Conservation (phyloP, 2,888 invertebrate genomes). For the Gastrophysa polygoni region DNA sequence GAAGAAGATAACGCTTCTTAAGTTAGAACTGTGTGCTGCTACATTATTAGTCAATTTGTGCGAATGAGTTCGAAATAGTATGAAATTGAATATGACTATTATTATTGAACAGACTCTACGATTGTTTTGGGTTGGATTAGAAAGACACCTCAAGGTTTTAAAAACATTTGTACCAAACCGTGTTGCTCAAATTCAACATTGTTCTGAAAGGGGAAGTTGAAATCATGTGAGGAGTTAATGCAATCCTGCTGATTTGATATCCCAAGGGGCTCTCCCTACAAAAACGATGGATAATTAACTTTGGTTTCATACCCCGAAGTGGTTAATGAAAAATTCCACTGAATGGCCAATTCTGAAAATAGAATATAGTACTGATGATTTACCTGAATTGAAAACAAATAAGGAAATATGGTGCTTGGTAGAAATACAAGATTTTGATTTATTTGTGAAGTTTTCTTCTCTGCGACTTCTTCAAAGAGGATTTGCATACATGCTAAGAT, state of each 20-base stretch:
- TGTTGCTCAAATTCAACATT: slow-evolving; percentile 1
- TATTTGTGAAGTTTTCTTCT: too few species aligned
- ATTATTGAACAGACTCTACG: slow-evolving; percentile 20
- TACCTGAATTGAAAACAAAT: too few species aligned
- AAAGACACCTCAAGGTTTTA: background rate
- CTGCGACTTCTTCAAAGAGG: too few species aligned
- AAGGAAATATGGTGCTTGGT: too few species aligned
- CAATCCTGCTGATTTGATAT: slow-evolving; percentile 15
- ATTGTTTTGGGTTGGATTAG: slow-evolving; percentile 21
- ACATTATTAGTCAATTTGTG: slow-evolving; percentile 8
- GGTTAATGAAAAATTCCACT: background rate
- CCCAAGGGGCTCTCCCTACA: background rate
- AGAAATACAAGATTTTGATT: too few species aligned
- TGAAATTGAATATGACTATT: background rate
- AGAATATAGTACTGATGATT: too few species aligned
- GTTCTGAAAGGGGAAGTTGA: background rate
- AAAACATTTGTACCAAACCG: slow-evolving; percentile 22
- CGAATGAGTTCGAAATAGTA: background rate
- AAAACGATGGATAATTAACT: background rate
- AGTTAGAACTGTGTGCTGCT: slow-evolving; percentile 17
- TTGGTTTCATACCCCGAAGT: slow-evolving; percentile 2
- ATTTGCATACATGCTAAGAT: too few species aligned
- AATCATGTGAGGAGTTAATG: background rate
- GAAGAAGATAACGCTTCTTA: slow-evolving; percentile 12
- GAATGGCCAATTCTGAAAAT: too few species aligned